Evolutionary conservation across 2,888 invertebrate species (phyloP).

Genomic region (Nineta flava): DNA sequence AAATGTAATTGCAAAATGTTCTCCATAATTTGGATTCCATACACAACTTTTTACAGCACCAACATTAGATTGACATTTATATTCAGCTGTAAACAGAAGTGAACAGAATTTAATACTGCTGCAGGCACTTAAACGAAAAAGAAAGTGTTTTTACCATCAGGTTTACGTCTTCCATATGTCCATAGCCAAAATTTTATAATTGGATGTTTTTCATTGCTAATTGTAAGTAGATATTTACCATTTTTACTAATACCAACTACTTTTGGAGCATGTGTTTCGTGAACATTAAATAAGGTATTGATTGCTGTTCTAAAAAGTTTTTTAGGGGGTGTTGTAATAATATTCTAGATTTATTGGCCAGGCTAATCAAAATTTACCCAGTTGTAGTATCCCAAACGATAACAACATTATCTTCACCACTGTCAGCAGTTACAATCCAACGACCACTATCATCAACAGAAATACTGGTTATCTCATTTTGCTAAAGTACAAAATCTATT

Average conservation of each 20-base stretch:
- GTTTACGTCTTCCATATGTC: slow-evolving; percentile 33
- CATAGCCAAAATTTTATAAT: slow-evolving; percentile 44
- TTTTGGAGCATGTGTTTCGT: slow-evolving; percentile 22
- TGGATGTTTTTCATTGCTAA: slow-evolving; percentile 32
- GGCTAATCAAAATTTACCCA: slow-evolving; percentile 16
- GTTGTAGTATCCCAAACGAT: slow-evolving; percentile 39
- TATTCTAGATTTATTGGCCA: neutral
- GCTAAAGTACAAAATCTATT: slow-evolving; percentile 24
- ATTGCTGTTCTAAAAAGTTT: slow-evolving; percentile 30
- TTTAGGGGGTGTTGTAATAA: too few species aligned
- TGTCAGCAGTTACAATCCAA: slow-evolving; percentile 42
- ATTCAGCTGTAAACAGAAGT: neutral
- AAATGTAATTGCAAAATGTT: slow-evolving; percentile 28
- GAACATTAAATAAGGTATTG: slow-evolving; percentile 36
- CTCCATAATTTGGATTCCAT: slow-evolving; percentile 25
- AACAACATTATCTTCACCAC: slow-evolving; percentile 35
- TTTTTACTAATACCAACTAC: slow-evolving; percentile 34
- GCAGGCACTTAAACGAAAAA: neutral
- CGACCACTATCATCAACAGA: slow-evolving; percentile 33
- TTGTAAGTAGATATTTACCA: slow-evolving; percentile 39
- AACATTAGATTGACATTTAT: neutral
- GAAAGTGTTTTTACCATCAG: slow-evolving; percentile 31
- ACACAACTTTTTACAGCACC: slow-evolving; percentile 20
- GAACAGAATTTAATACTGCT: neutral
- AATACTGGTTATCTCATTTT: slow-evolving; percentile 32